Conservation (phyloP, 2,888 invertebrate species). For the Esperia sulphurella region DNA sequence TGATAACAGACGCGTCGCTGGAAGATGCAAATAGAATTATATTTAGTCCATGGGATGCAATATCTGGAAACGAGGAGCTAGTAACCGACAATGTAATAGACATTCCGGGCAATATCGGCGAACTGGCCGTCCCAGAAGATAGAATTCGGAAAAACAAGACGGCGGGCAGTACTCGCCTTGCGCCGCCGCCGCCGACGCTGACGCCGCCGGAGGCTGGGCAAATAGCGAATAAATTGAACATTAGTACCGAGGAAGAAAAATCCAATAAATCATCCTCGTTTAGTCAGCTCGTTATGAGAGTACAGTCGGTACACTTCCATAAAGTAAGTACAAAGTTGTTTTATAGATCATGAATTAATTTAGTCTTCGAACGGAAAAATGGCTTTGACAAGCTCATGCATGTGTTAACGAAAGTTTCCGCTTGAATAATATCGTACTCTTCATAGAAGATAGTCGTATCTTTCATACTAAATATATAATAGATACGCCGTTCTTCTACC, state of each 20-base stretch:
- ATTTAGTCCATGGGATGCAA: slow-evolving; percentile 75
- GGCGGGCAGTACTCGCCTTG: slow-evolving; percentile 33
- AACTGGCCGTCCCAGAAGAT: slow-evolving; percentile 35
- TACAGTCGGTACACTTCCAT: slow-evolving; percentile 70
- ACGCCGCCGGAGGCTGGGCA: slow-evolving; percentile 47
- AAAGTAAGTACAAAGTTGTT: slow-evolving; percentile 50
- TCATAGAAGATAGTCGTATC: too few relatives aligned
- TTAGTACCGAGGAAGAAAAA: slow-evolving; percentile 68
- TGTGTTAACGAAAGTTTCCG: neutral
- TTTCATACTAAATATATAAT: too few relatives aligned
- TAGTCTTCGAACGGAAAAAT: neutral
- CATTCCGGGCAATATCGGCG: slow-evolving; percentile 62
- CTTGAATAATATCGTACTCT: neutral
- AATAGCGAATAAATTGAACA: slow-evolving; percentile 68
- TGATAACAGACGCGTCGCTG: slow-evolving; percentile 65
- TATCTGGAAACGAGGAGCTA: slow-evolving; percentile 65
- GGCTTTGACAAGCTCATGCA: neutral
- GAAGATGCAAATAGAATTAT: slow-evolving; percentile 77
- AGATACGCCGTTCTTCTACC: too few relatives aligned
- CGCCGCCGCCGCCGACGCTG: neutral
- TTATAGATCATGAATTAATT: slow-evolving; percentile 8
- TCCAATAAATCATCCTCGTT: slow-evolving; percentile 72
- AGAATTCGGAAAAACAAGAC: slow-evolving; percentile 58
- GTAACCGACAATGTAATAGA: slow-evolving; percentile 70
- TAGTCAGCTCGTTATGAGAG: slow-evolving; percentile 73